These are phyloP conservation scores for Clarias macrocephalus DNA, from an alignment of 2,113 vertebrate species.

Conservation along the genomic window DNA sequence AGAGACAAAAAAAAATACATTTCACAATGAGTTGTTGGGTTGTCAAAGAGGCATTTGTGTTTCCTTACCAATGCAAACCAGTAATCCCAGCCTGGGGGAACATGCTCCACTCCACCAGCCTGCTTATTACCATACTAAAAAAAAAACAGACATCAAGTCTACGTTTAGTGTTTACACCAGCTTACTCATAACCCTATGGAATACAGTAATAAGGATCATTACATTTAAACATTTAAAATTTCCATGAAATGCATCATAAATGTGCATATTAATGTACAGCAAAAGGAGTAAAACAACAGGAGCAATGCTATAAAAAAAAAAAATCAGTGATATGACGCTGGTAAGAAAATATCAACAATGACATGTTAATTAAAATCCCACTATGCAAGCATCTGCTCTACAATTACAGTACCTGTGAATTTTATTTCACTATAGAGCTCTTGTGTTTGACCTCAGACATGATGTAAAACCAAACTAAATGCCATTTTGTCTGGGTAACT, in stretches of 20 bases:
- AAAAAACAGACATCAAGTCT: conserved; percentile 39
- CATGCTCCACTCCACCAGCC: conserved; percentile 86
- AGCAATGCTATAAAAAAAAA: background rate
- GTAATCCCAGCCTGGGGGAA: conserved; percentile 91
- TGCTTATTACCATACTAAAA: conserved; percentile 86
- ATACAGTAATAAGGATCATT: background rate
- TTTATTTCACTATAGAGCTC: background rate
- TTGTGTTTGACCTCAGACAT: too few species aligned
- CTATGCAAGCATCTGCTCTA: background rate
- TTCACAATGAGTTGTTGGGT: background rate
- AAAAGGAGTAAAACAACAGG: background rate
- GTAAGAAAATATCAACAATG: background rate
- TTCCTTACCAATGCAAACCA: conserved; percentile 91
- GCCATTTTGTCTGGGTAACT: too few species aligned
- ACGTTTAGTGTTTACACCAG: background rate
- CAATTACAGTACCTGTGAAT: background rate
- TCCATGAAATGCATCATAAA: background rate
- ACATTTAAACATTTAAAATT: background rate
- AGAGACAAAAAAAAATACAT: background rate
- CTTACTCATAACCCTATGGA: background rate
- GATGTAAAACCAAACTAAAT: too few species aligned
- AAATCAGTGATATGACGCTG: background rate
- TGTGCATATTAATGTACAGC: background rate
- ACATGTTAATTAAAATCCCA: background rate
- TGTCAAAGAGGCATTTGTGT: background rate